Evolutionary conservation across 2,888 invertebrate species (phyloP).

Genomic region (Acronicta alni): DNA sequence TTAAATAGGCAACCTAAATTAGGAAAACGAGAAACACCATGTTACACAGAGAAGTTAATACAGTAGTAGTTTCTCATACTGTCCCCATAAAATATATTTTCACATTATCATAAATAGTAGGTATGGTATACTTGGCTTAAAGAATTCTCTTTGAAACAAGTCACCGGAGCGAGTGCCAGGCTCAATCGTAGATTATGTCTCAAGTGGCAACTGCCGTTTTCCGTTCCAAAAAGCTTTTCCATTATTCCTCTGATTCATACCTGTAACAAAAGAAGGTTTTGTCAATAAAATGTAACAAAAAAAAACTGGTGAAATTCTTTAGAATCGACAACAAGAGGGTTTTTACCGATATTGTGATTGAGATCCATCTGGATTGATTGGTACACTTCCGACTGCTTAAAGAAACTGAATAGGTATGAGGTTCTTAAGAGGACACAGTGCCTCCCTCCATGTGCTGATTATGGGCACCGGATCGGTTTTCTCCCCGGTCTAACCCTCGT

Average conservation of each 20-base stretch:
- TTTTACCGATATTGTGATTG: not conserved
- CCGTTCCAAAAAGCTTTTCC: constrained; percentile 45
- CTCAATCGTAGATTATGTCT: constrained; percentile 40
- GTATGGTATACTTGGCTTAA: constrained; percentile 12
- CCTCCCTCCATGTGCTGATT: too few species aligned
- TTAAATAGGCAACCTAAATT: too few species aligned
- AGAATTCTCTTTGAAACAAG: constrained; percentile 29
- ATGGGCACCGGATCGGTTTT: too few species aligned
- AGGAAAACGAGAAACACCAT: too few species aligned
- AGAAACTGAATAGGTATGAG: too few species aligned
- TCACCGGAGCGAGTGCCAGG: constrained; percentile 4
- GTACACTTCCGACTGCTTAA: not conserved
- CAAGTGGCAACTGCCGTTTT: constrained; percentile 46
- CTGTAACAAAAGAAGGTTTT: constrained; percentile 45
- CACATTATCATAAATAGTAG: too few species aligned
- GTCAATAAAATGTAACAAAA: constrained; percentile 34
- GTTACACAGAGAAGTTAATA: too few species aligned
- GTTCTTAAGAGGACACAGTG: too few species aligned
- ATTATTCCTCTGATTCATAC: constrained; percentile 43
- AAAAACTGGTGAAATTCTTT: not conserved
- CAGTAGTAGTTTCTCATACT: too few species aligned
- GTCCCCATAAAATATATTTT: too few species aligned
- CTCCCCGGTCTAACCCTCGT: too few species aligned
- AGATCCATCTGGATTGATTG: not conserved
- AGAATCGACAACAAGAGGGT: not conserved